phyloP scores from a whole-genome alignment of 2,797 vertebrate species.

The Morelia viridis region DNA sequence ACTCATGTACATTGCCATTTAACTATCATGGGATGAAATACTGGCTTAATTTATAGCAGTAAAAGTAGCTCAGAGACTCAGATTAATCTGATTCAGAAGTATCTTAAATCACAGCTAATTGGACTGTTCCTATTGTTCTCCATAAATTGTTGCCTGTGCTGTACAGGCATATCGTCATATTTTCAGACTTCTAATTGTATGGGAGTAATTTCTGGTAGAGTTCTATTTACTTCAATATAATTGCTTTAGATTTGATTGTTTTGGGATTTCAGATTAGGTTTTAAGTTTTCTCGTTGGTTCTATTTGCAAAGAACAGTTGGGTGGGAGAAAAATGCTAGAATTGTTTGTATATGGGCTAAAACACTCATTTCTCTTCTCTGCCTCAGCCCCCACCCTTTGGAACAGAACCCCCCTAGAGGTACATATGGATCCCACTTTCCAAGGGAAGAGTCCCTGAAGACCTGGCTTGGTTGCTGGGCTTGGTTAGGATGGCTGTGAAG shows the following conservation, averaged over 20 bases:
- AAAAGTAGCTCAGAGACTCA: neutral
- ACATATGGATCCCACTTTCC: neutral
- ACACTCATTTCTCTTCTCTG: neutral
- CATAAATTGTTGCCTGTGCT: slow-evolving; percentile 6
- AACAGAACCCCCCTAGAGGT: neutral
- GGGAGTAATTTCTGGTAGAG: neutral
- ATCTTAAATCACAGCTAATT: slow-evolving; percentile 18
- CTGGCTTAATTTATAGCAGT: slow-evolving; percentile 38
- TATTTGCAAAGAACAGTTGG: neutral
- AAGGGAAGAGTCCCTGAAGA: neutral
- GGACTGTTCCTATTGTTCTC: neutral
- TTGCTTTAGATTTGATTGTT: neutral
- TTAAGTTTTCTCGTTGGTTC: neutral
- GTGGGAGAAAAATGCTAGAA: neutral
- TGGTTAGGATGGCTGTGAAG: neutral
- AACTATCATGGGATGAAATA: slow-evolving; percentile 40
- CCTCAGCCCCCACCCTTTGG: neutral
- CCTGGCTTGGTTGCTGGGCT: neutral
- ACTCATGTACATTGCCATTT: neutral
- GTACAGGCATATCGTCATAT: neutral
- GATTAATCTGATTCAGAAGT: neutral
- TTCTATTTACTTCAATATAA: neutral
- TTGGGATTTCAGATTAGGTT: neutral
- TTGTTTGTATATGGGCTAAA: neutral
- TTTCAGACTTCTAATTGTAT: neutral